Conservation (phyloP, 1,140 invertebrate species). For the Pararge aegeria region DNA sequence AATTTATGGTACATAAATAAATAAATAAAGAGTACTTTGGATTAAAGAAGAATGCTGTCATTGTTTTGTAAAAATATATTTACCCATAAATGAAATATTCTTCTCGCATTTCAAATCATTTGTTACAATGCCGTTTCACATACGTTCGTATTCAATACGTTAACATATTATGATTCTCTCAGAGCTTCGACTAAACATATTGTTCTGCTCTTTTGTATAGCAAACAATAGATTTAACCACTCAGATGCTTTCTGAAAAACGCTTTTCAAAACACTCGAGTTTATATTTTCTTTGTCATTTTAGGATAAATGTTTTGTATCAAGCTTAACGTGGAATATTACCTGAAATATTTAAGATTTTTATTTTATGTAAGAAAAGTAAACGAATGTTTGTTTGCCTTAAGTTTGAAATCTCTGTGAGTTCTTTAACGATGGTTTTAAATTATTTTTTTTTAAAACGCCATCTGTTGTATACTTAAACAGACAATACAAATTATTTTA, state of each 20-base stretch:
- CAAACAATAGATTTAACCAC: conserved; percentile 4
- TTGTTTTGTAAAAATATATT: not conserved
- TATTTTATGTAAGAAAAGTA: too few species aligned
- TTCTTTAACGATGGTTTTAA: too few species aligned
- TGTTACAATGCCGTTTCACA: not conserved
- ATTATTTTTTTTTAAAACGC: too few species aligned
- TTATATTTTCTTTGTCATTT: conserved; percentile 2
- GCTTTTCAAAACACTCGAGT: not conserved
- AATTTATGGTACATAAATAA: too few species aligned
- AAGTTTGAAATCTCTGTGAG: too few species aligned
- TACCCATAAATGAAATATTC: not conserved
- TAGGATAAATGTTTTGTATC: not conserved
- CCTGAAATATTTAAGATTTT: too few species aligned
- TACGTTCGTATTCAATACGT: conserved; percentile 2
- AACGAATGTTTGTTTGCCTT: too few species aligned
- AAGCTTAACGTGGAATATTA: not conserved
- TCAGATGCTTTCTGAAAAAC: conserved; percentile 3
- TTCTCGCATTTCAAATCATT: conserved; percentile 9
- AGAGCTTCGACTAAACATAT: conserved; percentile 7
- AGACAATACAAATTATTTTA: too few species aligned
- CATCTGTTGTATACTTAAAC: too few species aligned
- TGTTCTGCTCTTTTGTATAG: conserved; percentile 5
- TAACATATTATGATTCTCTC: conserved; percentile 3
- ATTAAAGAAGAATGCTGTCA: not conserved
- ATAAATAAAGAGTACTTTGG: too few species aligned